Base-by-base conservation (phyloP, 2,888 invertebrate genomes). In the Allophyes oxyacanthae region DNA sequence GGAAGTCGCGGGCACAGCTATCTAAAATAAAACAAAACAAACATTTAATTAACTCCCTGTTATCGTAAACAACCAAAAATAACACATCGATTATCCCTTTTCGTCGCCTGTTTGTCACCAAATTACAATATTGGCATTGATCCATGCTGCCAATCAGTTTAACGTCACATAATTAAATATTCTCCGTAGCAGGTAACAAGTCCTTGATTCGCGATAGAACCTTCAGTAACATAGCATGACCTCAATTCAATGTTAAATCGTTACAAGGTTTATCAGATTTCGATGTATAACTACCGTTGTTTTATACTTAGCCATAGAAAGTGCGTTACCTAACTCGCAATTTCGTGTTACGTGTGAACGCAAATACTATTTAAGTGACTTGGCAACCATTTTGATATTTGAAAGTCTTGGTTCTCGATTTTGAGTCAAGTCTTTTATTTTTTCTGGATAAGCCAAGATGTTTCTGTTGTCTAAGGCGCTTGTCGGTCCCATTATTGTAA, bases 221-320 rank as follows among this genome's bases (percentile, higher is more conserved):
- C 65, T 69, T 65, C 51, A 26, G 15, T 34, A 5, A 25, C 57
- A 65, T 33, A 32, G 48, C 25, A 38, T 54, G 72, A 67, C 72
- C 72, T 56, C 57, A 55, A 72, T 63, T 8, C 53, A 64, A 63
- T 60, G 50, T 63, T 55, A 54, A 74, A 66, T 53, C 43, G 77
- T 66, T 75, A 77, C 77, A 77, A 76, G 77, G 77, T 66, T 54
- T 60, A 55, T 57, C 62, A 60, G 67, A 75, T 75, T 71, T 75
- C 72, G 55, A 67, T 76, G 55, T 59, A 57, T 51, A 62, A 62
- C 50, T 33, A 55, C 53, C 25, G 42, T 32, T 45, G 53, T 62
- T 62, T 48, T 57, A 48, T 57, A 55, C 53, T 63, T 64, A 68
- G 53, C 64, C 65, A 71, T 73, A 75, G 75, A 75, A 74, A 73